A percentile compares a stretch with the other conserved stretches of the same genome.
Evolutionary conservation across 2,113 vertebrate species (phyloP).

Genomic region (Petroica traversi): DNA sequence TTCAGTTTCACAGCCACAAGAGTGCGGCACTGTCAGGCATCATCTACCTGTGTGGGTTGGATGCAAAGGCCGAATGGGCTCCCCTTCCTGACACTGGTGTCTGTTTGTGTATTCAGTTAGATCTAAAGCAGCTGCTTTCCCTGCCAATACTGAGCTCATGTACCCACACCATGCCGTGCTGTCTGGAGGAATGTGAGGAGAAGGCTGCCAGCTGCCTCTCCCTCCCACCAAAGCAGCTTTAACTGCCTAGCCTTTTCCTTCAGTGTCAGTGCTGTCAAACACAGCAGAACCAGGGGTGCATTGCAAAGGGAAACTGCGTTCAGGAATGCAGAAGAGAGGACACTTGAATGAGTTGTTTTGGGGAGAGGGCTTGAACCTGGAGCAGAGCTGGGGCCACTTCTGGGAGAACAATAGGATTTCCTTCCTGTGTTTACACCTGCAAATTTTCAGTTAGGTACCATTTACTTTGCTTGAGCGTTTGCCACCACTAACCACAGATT

Average conservation of each 20-base stretch:
- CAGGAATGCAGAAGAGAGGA: neutral
- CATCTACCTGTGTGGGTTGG: neutral
- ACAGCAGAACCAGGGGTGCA: neutral
- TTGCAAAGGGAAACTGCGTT: neutral
- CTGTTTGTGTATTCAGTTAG: neutral
- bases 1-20: neutral
- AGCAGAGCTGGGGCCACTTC: neutral
- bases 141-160: neutral
- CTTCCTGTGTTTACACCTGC: neutral
- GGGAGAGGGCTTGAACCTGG: neutral
- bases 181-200: neutral
- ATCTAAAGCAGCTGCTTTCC: neutral
- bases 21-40: neutral
- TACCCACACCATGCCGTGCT: neutral
- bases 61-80: neutral
- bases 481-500: neutral
- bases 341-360: neutral
- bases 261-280: neutral
- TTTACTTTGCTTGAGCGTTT: neutral
- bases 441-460: neutral
- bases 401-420: neutral
- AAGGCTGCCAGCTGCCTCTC: neutral
- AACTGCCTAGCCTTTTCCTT: neutral
- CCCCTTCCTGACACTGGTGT: neutral
- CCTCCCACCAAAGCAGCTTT: neutral